phyloP scores from a whole-genome alignment of 1,140 invertebrate species.

The Doryteuthis pealeii region DNA sequence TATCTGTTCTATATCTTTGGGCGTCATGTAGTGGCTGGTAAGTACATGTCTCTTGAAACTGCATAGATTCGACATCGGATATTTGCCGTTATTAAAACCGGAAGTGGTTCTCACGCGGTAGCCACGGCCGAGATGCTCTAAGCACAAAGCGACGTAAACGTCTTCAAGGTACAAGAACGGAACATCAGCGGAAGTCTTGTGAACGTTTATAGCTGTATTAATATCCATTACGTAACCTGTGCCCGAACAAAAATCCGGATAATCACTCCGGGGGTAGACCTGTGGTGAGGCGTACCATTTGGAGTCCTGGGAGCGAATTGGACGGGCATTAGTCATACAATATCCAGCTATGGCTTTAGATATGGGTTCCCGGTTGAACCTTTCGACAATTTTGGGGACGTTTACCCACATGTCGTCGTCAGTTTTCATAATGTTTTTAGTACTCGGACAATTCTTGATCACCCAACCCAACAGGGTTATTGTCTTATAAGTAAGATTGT shows the following conservation, averaged over 20 bases:
- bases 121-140: constrained; percentile 29
- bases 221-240: constrained; percentile 57
- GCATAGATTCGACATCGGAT: constrained; percentile 64
- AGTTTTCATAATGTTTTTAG: constrained; percentile 60
- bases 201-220: constrained; percentile 49
- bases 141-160: constrained; percentile 54
- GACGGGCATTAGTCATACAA: constrained; percentile 20
- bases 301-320: constrained; percentile 45
- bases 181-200: constrained; percentile 40
- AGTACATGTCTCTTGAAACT: neutral
- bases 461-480: constrained; percentile 80
- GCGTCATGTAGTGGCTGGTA: constrained; percentile 6
- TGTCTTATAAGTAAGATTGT: constrained; percentile 84
- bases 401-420: constrained; percentile 65
- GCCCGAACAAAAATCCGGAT: constrained; percentile 60
- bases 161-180: constrained; percentile 59
- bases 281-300: constrained; percentile 57
- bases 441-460: constrained; percentile 66
- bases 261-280: constrained; percentile 50
- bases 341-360: constrained; percentile 16
- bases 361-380: constrained; percentile 15
- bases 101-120: neutral
- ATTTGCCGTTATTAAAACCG: constrained; percentile 62
- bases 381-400: constrained; percentile 23
- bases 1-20: neutral